These are phyloP conservation scores for Porites australiensis DNA, from an alignment of 64 coral and sea anemone species.

Conservation along the genomic window DNA sequence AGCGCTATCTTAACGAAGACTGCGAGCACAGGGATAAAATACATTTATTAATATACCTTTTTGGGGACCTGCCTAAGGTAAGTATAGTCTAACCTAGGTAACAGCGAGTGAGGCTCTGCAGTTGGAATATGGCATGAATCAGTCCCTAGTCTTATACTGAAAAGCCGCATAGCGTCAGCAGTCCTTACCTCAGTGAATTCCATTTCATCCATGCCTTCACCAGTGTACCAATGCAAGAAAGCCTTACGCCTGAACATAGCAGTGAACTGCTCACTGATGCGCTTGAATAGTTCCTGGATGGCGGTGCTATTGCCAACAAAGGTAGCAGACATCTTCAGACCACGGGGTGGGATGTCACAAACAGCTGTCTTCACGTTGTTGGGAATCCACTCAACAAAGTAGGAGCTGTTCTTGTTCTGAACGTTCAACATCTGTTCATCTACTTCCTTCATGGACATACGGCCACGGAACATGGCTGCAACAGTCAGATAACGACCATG, in stretches of 20 bases:
- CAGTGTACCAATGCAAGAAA: conserved; percentile 85
- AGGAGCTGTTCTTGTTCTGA: conserved; percentile 75
- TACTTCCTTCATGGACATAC: conserved; percentile 81
- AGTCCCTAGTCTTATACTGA: too few relatives aligned
- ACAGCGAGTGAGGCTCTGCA: too few relatives aligned
- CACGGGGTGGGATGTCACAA: conserved; percentile 69
- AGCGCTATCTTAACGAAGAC: too few relatives aligned
- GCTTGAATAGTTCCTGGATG: conserved; percentile 75
- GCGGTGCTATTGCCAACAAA: conserved; percentile 75
- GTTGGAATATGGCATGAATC: too few relatives aligned
- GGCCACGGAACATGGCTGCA: conserved; percentile 76
- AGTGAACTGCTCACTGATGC: conserved; percentile 78
- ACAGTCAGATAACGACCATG: conserved; percentile 74
- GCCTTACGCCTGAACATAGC: conserved; percentile 80
- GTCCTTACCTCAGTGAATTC: conserved; percentile 69
- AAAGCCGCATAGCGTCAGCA: not conserved
- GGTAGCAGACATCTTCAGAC: conserved; percentile 58
- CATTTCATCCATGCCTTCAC: conserved; percentile 81
- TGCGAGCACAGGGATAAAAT: too few relatives aligned
- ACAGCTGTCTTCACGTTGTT: conserved; percentile 77
- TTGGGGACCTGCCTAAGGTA: too few relatives aligned
- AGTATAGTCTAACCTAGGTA: too few relatives aligned
- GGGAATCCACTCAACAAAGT: conserved; percentile 79
- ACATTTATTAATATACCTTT: too few relatives aligned
- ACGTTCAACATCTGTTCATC: conserved; percentile 74